Evolutionary conservation across 2,888 invertebrate genomes (phyloP).

Genomic region (Noctua pronuba): DNA sequence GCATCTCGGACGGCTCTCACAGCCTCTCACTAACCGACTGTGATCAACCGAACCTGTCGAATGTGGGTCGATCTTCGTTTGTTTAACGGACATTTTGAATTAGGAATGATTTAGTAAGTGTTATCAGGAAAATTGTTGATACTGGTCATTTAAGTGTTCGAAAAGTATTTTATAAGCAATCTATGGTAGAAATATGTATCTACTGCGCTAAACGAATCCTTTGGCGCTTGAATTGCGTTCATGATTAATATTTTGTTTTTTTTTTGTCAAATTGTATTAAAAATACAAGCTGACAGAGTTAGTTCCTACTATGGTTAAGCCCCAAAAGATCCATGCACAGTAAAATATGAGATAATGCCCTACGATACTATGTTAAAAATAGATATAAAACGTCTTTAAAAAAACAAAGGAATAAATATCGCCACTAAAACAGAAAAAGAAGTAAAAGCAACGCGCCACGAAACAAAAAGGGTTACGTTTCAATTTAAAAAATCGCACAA

Average conservation of each 20-base stretch:
- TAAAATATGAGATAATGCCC: not conserved
- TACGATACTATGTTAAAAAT: not conserved
- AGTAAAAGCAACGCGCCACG: constrained; percentile 31
- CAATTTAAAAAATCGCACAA: constrained; percentile 70
- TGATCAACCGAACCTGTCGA: constrained; percentile 23
- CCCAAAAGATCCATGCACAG: not conserved
- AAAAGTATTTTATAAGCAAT: not conserved
- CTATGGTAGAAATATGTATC: not conserved
- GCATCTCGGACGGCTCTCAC: constrained; percentile 31
- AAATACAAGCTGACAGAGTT: not conserved
- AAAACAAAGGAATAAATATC: constrained; percentile 25
- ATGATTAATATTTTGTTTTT: not conserved
- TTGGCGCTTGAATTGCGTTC: not conserved
- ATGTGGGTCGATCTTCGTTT: not conserved
- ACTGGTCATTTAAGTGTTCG: not conserved
- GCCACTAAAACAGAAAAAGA: constrained; percentile 26
- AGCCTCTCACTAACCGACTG: constrained; percentile 24
- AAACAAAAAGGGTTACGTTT: constrained; percentile 54
- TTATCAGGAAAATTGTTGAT: not conserved
- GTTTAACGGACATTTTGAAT: not conserved
- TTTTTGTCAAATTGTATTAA: not conserved
- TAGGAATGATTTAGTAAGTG: not conserved
- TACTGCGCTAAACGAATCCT: not conserved
- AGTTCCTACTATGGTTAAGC: not conserved
- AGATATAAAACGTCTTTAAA: not conserved